Conservation (phyloP, 2,113 vertebrate species). For the Scomber japonicus region DNA sequence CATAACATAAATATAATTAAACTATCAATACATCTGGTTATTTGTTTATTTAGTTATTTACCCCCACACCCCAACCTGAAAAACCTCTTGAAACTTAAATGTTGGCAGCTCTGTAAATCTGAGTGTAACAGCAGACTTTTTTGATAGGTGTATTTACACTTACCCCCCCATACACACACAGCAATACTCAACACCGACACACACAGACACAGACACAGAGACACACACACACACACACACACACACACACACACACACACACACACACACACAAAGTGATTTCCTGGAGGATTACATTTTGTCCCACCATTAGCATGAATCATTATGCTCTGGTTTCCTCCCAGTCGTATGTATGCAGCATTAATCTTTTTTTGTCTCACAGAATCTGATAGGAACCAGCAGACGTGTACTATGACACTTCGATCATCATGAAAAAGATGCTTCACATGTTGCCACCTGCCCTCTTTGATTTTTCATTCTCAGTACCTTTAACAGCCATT, state of each 20-base stretch:
- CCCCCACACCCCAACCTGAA: too few relatives aligned
- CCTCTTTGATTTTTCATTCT: conserved; percentile 1
- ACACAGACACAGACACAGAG: too few relatives aligned
- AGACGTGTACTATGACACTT: neutral
- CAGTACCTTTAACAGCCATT: conserved; percentile 9
- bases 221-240: too few relatives aligned
- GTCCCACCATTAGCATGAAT: neutral
- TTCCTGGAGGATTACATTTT: neutral
- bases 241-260: neutral
- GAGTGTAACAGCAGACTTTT: too few relatives aligned
- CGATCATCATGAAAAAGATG: neutral
- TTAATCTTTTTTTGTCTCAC: neutral
- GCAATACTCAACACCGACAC: neutral
- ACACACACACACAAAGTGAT: neutral
- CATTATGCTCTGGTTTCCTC: neutral
- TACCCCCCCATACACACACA: neutral
- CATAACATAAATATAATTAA: too few relatives aligned
- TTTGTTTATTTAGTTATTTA: too few relatives aligned
- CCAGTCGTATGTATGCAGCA: neutral
- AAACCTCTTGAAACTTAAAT: too few relatives aligned
- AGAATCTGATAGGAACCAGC: neutral
- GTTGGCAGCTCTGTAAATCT: too few relatives aligned
- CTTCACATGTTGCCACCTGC: neutral
- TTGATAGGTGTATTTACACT: too few relatives aligned
- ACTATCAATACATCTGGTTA: too few relatives aligned